Percentiles rank a stretch among this genome's conserved stretches.
These are phyloP conservation scores for Aramus guarauna DNA, from an alignment of 2,113 vertebrate species.

Conservation along the genomic window DNA sequence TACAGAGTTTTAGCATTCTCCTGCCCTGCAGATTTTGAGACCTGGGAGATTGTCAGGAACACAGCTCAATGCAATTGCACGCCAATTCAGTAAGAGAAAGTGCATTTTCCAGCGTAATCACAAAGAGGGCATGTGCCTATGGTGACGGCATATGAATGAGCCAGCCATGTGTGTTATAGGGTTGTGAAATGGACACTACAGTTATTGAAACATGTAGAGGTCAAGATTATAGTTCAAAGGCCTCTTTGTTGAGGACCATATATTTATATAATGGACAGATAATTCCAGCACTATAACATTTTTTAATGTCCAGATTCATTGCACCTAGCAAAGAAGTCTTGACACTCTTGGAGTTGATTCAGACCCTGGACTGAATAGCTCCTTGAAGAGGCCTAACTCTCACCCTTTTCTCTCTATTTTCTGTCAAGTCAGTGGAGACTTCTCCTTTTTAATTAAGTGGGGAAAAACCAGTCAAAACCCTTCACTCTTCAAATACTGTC, in stretches of 20 bases:
- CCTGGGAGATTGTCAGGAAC: not conserved
- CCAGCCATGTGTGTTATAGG: not conserved
- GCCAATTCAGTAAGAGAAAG: not conserved
- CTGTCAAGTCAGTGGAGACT: not conserved
- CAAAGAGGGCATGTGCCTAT: not conserved
- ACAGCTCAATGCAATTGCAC: not conserved
- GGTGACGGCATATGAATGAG: not conserved
- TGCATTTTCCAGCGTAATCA: not conserved
- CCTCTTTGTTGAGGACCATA: not conserved
- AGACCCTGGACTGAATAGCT: not conserved
- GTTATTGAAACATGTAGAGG: not conserved
- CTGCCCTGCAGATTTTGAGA: not conserved
- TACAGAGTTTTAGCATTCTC: not conserved
- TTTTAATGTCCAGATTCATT: not conserved
- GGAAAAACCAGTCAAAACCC: not conserved
- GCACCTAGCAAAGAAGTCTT: not conserved
- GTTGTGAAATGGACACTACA: not conserved
- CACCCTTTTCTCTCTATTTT: not conserved
- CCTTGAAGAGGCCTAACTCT: not conserved
- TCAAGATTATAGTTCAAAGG: not conserved
- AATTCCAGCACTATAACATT: not conserved
- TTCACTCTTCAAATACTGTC: not conserved
- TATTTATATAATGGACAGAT: not conserved
- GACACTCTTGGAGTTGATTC: not conserved
- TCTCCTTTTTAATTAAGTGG: not conserved